Evolutionary conservation across 2,888 invertebrate species (phyloP).

Genomic region (Bombylius major): DNA sequence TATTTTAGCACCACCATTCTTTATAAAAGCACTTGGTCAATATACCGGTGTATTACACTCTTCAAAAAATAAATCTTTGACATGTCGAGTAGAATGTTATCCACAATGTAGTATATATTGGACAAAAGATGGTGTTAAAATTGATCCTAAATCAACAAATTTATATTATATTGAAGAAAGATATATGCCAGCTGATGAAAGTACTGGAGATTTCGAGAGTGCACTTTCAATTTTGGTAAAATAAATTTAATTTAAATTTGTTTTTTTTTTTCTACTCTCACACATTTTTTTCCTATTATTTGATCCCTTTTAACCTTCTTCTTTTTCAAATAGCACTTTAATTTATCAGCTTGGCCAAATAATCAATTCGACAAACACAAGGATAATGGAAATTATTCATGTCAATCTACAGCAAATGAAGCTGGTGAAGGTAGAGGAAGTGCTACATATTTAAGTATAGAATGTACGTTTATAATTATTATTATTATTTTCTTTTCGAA

Average conservation of each 20-base stretch:
- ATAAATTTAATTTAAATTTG: background rate
- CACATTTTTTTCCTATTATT: no score
- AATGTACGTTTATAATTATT: slow-evolving; percentile 59
- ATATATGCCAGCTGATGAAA: slow-evolving; percentile 53
- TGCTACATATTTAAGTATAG: slow-evolving; percentile 74
- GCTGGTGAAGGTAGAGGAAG: slow-evolving; percentile 72
- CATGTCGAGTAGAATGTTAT: slow-evolving; percentile 80
- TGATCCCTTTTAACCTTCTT: background rate
- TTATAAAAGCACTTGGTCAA: slow-evolving; percentile 69
- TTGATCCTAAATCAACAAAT: slow-evolving; percentile 48
- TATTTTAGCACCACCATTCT: slow-evolving; percentile 72
- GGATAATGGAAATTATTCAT: slow-evolving; percentile 74
- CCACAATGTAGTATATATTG: slow-evolving; percentile 76
- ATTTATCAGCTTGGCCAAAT: slow-evolving; percentile 72
- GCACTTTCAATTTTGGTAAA: slow-evolving; percentile 71
- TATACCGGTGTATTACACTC: slow-evolving; percentile 72
- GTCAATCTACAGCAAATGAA: slow-evolving; percentile 62
- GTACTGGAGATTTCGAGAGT: slow-evolving; percentile 79
- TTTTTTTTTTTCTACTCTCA: no score
- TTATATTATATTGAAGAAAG: slow-evolving; percentile 57
- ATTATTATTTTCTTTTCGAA: background rate
- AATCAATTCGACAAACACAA: slow-evolving; percentile 60
- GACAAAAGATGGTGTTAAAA: slow-evolving; percentile 63
- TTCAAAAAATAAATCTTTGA: slow-evolving; percentile 60
- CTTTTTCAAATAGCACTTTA: slow-evolving; percentile 50